Evolutionary conservation across 2,797 vertebrate species (phyloP).

Genomic region (Eulemur coronatus): DNA sequence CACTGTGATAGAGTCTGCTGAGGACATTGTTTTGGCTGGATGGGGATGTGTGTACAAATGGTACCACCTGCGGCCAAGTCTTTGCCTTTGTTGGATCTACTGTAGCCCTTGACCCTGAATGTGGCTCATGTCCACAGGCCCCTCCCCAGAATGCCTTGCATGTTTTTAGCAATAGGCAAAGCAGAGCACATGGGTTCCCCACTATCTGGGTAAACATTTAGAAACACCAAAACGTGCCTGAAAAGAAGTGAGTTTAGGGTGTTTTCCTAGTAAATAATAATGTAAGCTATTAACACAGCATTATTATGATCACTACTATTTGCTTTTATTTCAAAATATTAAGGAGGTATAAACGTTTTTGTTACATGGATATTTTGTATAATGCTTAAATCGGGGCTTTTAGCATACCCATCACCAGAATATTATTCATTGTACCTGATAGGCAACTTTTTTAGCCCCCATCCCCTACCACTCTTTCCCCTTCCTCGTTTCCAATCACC

Average conservation of each 20-base stretch:
- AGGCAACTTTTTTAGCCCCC: neutral
- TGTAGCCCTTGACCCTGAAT: neutral
- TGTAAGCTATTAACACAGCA: neutral
- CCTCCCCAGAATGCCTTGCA: neutral
- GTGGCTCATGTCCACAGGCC: neutral
- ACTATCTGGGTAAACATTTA: neutral
- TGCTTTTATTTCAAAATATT: neutral
- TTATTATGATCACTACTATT: neutral
- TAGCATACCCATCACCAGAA: neutral
- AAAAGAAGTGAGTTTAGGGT: neutral
- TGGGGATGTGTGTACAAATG: slow-evolving; percentile 5
- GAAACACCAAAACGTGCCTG: neutral
- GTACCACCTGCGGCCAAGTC: slow-evolving; percentile 53
- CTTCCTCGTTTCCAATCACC: neutral
- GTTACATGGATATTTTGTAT: neutral
- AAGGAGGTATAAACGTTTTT: neutral
- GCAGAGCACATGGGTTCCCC: neutral
- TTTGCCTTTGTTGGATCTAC: slow-evolving; percentile 43
- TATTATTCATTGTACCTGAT: neutral
- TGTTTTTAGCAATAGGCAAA: neutral
- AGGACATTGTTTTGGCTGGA: slow-evolving; percentile 53
- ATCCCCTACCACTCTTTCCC: neutral
- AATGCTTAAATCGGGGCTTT: neutral
- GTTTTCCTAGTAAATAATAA: neutral
- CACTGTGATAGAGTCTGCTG: neutral